phyloP scores from a whole-genome alignment of 2,797 vertebrate genomes.

The Nyctalus aviator region DNA sequence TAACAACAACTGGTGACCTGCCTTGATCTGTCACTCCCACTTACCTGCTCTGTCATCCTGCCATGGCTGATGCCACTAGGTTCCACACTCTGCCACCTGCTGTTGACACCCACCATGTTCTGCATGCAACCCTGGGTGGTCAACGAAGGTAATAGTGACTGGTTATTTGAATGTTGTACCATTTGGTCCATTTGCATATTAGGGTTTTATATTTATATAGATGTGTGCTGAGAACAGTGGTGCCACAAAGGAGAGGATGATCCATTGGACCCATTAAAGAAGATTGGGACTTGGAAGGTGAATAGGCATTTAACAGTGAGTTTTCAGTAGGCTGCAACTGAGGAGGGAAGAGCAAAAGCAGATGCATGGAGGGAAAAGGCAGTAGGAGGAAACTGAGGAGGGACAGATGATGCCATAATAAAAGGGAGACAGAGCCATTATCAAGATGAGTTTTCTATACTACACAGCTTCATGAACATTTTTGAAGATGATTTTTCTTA shows the following conservation, averaged over 20 bases:
- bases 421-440: not conserved
- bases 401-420: not conserved
- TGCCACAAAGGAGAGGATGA: not conserved
- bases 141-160: too few species aligned
- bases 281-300: not conserved
- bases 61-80: too few species aligned
- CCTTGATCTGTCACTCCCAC: too few species aligned
- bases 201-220: too few species aligned
- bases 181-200: too few species aligned
- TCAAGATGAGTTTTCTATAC: not conserved
- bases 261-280: not conserved
- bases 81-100: too few species aligned
- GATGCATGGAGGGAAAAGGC: not conserved
- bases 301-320: not conserved
- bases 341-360: not conserved
- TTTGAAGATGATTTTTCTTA: not conserved
- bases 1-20: rapidly evolving
- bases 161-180: too few species aligned
- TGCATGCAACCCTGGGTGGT: too few species aligned
- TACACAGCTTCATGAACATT: not conserved
- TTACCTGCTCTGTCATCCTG: too few species aligned
- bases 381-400: not conserved
- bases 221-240: not conserved
- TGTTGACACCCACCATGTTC: too few species aligned
- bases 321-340: not conserved